Percentiles rank a stretch among this genome's conserved stretches.
Evolutionary conservation across 2,113 vertebrate species (phyloP).

Genomic region (Mus pahari): DNA sequence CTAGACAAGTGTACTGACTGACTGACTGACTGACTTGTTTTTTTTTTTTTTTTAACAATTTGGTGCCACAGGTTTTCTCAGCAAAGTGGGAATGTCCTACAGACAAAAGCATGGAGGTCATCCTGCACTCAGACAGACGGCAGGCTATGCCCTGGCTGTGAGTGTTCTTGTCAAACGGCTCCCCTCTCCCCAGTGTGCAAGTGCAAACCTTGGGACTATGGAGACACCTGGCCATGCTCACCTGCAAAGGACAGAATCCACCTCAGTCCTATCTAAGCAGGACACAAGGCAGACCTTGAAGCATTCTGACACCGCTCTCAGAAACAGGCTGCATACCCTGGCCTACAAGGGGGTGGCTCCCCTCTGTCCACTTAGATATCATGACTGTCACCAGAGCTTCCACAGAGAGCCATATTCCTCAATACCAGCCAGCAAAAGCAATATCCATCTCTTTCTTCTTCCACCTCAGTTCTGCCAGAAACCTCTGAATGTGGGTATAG

Average conservation of each 20-base stretch:
- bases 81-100: neutral
- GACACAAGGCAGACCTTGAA: no score
- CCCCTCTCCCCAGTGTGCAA: no score
- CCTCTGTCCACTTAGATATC: no score
- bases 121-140: neutral
- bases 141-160: neutral
- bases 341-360: neutral
- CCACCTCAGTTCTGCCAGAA: neutral
- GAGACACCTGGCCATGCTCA: neutral
- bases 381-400: neutral
- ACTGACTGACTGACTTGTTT: no score
- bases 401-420: neutral
- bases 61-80: neutral
- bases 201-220: neutral
- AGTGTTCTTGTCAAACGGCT: neutral
- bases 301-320: neutral
- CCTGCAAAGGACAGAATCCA: neutral
- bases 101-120: neutral
- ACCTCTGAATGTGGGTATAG: fast-evolving
- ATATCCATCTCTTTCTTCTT: no score
- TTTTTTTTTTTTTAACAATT: neutral
- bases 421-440: neutral
- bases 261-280: neutral
- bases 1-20: neutral
- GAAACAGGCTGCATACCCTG: neutral